Evolutionary conservation across 2,113 vertebrate genomes (phyloP).

Genomic region (Hippoglossus stenolepis): DNA sequence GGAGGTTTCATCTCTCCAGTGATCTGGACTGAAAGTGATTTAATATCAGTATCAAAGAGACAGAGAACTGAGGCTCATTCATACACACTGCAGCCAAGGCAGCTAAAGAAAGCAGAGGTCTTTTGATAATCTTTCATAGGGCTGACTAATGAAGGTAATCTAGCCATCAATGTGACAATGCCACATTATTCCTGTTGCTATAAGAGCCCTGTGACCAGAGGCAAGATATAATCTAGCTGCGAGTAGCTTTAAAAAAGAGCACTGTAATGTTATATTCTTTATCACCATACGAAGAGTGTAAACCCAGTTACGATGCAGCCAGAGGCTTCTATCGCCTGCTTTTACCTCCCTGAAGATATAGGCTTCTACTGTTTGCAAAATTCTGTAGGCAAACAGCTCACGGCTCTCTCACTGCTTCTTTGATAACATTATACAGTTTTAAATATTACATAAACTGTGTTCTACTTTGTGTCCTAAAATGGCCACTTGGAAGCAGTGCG

Average conservation of each 20-base stretch:
- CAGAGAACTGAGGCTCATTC: conserved; percentile 54
- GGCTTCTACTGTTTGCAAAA: neutral
- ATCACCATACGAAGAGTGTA: conserved; percentile 1
- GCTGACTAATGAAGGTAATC: conserved; percentile 42
- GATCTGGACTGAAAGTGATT: conserved; percentile 46
- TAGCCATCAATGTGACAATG: conserved; percentile 39
- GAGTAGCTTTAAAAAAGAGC: neutral
- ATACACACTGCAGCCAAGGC: conserved; percentile 29
- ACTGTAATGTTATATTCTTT: conserved; percentile 13
- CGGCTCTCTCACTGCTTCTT: neutral
- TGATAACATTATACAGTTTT: neutral
- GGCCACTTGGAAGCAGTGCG: neutral
- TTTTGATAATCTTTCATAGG: conserved; percentile 14
- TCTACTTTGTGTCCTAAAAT: neutral
- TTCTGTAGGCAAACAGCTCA: neutral
- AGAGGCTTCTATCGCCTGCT: neutral
- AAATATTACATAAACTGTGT: neutral
- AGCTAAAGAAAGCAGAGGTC: conserved; percentile 12
- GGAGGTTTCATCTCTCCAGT: conserved; percentile 39
- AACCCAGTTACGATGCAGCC: neutral
- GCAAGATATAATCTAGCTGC: neutral
- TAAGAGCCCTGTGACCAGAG: conserved; percentile 13
- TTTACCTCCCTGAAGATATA: neutral
- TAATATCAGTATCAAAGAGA: conserved; percentile 63
- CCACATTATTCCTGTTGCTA: conserved; percentile 37